Base-by-base conservation (phyloP, 2,888 invertebrate genomes). In the Ariolimax columbianus region DNA sequence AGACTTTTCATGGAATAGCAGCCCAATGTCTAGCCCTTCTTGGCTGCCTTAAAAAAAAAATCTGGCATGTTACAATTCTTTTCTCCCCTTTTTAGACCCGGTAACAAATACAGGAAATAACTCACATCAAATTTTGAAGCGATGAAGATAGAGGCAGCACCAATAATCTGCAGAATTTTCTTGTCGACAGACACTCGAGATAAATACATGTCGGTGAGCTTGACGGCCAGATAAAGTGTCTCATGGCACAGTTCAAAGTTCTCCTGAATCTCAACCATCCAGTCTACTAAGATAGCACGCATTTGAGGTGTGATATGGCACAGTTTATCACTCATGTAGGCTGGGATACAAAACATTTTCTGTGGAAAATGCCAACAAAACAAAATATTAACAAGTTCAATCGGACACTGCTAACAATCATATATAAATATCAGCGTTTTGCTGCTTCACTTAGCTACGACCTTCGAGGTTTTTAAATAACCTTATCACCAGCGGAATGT, bases 211-310 rank as follows among this genome's bases (percentile, higher is more conserved):
- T 99, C 99, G 7, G 99, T 97, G 89, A 99, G 95, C 95, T 99
- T 99, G 26, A 99, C 98, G 40, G 97, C 98, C 93, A 99, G 95
- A 94, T 99, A 99, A 14, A 99, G 95, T 0, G 99, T 99, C 95
- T 99, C 99, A 92, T 99, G 99, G 95, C 99, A 99, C 55, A 99
- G 95, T 94, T 99, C 99, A 94, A 99, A 99, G 89, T 94, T 95
- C 89, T 95, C 95, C 95, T 99, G 98, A 23, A 99, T 97, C 93
- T 99, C 99, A 70, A 99, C 99, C 97, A 99, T 97, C 99, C 99
- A 99, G 95, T 99, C 99, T 0, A 99, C 97, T 2, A 99, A 96
- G 38, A 99, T 96, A 0, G 98, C 96, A 79, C 99, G 96, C 98
- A 99, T 98, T 96, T 97, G 96, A 63, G 96, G 95, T 0, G 97